Conservation (phyloP, 2,797 vertebrate genomes). For the Squalus acanthias region DNA sequence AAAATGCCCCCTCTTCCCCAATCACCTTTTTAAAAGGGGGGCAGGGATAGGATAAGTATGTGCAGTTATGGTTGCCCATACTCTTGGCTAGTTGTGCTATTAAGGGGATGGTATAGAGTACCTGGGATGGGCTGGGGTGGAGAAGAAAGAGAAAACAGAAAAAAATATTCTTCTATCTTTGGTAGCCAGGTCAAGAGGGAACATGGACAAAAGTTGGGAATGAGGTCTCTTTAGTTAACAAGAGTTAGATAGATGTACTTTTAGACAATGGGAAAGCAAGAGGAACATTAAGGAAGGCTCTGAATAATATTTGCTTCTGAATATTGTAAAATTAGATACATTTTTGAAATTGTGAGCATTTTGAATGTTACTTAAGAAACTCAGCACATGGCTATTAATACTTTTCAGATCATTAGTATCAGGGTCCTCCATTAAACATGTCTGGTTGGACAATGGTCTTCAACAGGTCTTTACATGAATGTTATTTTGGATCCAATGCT, state of each 20-base stretch:
- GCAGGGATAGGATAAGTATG: not conserved
- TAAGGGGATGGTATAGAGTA: not conserved
- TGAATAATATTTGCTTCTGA: not conserved
- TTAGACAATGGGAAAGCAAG: not conserved
- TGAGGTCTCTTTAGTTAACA: not conserved
- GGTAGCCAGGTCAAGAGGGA: not conserved
- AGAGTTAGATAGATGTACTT: not conserved
- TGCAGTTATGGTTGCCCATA: not conserved
- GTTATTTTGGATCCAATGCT: not conserved
- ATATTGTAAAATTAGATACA: not conserved
- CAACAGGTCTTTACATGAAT: not conserved
- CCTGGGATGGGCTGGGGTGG: not conserved
- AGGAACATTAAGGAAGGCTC: not conserved
- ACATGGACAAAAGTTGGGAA: not conserved
- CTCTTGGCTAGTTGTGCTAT: not conserved
- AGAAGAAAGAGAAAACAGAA: not conserved
- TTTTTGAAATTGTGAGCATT: not conserved
- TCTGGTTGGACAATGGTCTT: not conserved
- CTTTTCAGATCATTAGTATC: not conserved
- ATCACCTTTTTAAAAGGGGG: too few relatives aligned
- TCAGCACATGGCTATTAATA: not conserved
- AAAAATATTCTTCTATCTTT: not conserved
- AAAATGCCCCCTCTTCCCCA: too few relatives aligned
- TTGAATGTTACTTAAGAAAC: not conserved
- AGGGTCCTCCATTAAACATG: not conserved